Conservation (phyloP, 2,113 vertebrate species). For the Channa maculata region DNA sequence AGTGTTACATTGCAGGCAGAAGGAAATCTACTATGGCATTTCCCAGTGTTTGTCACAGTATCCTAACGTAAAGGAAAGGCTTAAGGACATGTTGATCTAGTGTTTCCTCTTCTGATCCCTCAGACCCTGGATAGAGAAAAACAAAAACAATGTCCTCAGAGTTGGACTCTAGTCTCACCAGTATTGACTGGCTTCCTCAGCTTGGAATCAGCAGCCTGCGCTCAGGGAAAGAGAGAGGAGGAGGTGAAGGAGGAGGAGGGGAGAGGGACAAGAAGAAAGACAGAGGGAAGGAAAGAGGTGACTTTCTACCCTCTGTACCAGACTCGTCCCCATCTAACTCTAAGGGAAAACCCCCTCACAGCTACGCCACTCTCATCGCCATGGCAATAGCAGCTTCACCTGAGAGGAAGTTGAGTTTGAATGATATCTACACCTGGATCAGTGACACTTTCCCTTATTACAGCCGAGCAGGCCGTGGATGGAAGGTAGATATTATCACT, state of each 20-base stretch:
- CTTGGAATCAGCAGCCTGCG: constrained; percentile 89
- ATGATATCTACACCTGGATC: constrained; percentile 99
- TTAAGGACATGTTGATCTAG: constrained; percentile 21
- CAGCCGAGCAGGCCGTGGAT: constrained; percentile 93
- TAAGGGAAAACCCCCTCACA: constrained; percentile 96
- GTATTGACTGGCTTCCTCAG: constrained; percentile 98
- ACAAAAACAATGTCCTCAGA: constrained; percentile 90
- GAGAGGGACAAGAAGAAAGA: constrained; percentile 87
- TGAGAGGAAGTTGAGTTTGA: constrained; percentile 94
- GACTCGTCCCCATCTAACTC: constrained; percentile 83
- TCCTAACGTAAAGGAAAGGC: constrained; percentile 6
- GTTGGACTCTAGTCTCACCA: constrained; percentile 95
- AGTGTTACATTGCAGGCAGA: constrained; percentile 36
- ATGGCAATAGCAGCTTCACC: constrained; percentile 95
- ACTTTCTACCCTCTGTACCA: constrained; percentile 67
- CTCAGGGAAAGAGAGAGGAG: constrained; percentile 90
- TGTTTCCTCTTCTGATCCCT: constrained; percentile 16
- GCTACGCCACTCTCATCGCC: constrained; percentile 96
- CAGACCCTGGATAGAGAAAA: constrained; percentile 40
- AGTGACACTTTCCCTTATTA: constrained; percentile 96
- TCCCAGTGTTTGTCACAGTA: constrained; percentile 2
- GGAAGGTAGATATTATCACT: constrained; percentile 87
- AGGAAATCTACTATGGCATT: constrained; percentile 4
- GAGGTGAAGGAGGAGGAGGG: constrained; percentile 79
- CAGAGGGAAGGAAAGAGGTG: constrained; percentile 82